Evolutionary conservation across 2,797 vertebrate species (phyloP), one percentile per base, ranked within the genome.

Genomic region (Acanthiza pusilla): DNA sequence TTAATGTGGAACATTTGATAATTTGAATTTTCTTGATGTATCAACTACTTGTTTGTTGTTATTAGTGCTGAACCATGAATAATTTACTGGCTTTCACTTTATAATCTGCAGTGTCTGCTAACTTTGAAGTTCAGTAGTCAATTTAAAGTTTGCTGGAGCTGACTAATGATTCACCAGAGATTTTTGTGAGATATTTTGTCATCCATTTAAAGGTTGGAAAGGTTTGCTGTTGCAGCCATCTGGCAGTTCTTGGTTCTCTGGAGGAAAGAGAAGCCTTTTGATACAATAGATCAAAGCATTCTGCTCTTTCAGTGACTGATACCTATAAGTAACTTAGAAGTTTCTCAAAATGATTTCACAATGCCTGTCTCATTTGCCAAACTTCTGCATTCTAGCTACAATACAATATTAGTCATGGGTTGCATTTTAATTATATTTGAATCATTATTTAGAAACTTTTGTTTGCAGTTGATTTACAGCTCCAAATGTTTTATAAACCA

Each of bases 221-320:
- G 83, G 75, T 89, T 93, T 94, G 67, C 54, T 94, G 14, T 83
- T 95, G 89, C 75, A 88, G 90, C 88, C 74, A 66, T 95, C 88
- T 97, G 83, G 95, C 96, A 94, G 74, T 95, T 96, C 90, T 93
- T 93, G 84, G 74, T 87, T 94, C 94, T 96, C 95, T 89, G 48
- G 93, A 93, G 94, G 61, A 90, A 94, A 95, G 82, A 73, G 92
- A 91, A 94, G n/a, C 72, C 93, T 97, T 97, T 96, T 95, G 94
- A 97, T 94, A 96, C 93, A 82, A 84, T 40, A 96, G 90, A 96
- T 97, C 96, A 96, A 96, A 94, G 85, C 50, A 91, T 81, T 91
- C 84, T 93, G 61, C 91, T 91, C 75, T 96, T 95, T 90, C 68
- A 93, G n/a, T 62, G 53, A 79, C 9, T 92, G 88, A 82, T 87